phyloP scores from a whole-genome alignment of 2,113 vertebrate genomes.

The Octodon degus region DNA sequence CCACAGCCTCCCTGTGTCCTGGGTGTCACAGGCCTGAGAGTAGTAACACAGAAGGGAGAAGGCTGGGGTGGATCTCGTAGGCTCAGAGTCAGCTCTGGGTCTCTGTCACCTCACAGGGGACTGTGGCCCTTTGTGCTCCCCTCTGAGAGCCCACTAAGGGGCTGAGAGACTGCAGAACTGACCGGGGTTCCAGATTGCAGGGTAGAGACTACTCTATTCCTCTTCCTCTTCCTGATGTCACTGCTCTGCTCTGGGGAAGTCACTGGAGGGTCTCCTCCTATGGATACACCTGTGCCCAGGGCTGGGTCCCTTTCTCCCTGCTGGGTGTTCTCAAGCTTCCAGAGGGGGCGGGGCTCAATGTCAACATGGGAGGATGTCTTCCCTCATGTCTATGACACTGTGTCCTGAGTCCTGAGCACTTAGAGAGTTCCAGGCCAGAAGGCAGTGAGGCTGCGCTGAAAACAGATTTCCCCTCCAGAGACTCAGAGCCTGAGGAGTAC shows the following conservation, averaged over 20 bases:
- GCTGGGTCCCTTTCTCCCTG: background rate
- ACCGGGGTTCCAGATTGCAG: rapidly evolving
- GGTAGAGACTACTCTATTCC: background rate
- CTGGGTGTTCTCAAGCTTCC: background rate
- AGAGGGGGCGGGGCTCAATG: too few species aligned
- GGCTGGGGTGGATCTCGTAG: background rate
- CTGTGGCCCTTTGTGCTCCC: too few species aligned
- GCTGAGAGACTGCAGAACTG: background rate
- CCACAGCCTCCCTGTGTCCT: background rate
- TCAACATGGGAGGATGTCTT: background rate
- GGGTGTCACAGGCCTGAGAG: rapidly evolving
- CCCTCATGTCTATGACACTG: rapidly evolving
- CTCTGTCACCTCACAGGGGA: background rate
- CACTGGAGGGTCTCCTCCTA: background rate
- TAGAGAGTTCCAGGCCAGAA: background rate
- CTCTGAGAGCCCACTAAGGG: background rate
- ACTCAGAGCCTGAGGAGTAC: background rate
- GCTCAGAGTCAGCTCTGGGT: background rate
- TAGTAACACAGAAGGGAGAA: background rate
- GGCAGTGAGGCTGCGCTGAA: background rate
- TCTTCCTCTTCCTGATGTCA: background rate
- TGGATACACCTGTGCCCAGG: too few species aligned
- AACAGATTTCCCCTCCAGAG: background rate
- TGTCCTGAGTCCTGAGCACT: background rate
- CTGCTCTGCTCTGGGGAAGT: background rate